phyloP scores from a whole-genome alignment of 2,113 vertebrate genomes.

The Colossoma macropomum region DNA sequence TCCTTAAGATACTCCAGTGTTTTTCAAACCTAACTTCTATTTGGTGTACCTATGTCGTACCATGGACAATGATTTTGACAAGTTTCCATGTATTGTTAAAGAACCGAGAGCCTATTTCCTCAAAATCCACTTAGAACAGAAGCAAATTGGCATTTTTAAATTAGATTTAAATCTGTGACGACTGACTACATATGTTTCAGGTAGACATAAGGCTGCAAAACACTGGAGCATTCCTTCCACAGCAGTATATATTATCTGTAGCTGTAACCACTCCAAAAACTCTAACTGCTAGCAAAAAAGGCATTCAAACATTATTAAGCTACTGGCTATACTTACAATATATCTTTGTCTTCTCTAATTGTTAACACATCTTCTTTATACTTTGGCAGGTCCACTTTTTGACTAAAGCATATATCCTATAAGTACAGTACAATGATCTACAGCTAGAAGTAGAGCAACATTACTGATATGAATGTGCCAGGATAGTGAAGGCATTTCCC shows the following conservation, averaged over 20 bases:
- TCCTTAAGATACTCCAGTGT: slow-evolving; percentile 16
- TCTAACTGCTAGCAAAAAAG: background rate
- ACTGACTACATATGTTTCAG: too few relatives aligned
- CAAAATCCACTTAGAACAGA: too few relatives aligned
- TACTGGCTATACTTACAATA: background rate
- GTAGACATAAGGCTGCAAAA: background rate
- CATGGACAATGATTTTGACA: background rate
- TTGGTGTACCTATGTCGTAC: background rate
- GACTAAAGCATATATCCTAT: background rate
- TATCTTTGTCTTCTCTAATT: background rate
- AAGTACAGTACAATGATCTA: slow-evolving; percentile 1
- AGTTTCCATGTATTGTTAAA: too few relatives aligned
- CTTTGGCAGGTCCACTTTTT: background rate
- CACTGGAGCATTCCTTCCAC: background rate
- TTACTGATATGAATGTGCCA: background rate
- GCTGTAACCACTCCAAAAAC: background rate
- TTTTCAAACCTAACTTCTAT: background rate
- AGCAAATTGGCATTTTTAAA: too few relatives aligned
- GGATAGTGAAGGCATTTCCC: background rate
- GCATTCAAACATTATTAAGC: background rate
- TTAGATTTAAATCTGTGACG: too few relatives aligned
- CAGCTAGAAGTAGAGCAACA: background rate
- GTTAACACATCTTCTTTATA: background rate
- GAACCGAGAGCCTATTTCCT: too few relatives aligned
- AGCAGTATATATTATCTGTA: background rate